Percentiles rank a stretch among this genome's conserved stretches.
Evolutionary conservation across 2,888 invertebrate genomes (phyloP).

Genomic region (Orthosia gothica): DNA sequence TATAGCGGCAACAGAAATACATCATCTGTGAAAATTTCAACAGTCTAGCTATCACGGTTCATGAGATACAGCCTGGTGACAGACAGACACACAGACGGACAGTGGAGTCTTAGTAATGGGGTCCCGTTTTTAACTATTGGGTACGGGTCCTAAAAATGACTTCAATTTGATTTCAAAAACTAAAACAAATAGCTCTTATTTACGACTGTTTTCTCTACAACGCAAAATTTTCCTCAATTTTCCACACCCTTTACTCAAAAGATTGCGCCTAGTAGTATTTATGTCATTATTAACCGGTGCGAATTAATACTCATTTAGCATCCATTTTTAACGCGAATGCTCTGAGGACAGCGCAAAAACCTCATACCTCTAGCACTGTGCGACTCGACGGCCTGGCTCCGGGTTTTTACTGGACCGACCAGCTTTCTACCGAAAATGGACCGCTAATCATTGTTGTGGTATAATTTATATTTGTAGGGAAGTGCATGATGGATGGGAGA

Average conservation of each 20-base stretch:
- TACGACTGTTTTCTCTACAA: fast-evolving
- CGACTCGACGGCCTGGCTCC: constrained; percentile 65
- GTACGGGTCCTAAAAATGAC: too few relatives aligned
- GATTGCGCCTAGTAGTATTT: constrained; percentile 87
- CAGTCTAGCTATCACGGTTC: too few relatives aligned
- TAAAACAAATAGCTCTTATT: neutral
- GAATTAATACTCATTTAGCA: constrained; percentile 91
- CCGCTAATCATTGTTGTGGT: constrained; percentile 72
- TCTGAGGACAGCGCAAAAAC: constrained; percentile 81
- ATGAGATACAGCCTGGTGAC: too few relatives aligned
- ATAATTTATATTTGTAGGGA: constrained; percentile 50
- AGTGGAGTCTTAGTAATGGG: too few relatives aligned
- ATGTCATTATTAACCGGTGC: constrained; percentile 91
- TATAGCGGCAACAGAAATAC: too few relatives aligned
- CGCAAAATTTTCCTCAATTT: neutral
- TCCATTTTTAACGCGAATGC: constrained; percentile 87
- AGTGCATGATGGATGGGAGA: constrained; percentile 3
- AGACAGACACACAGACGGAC: too few relatives aligned
- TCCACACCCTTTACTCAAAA: constrained; percentile 79
- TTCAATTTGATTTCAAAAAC: neutral
- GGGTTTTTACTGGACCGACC: constrained; percentile 58
- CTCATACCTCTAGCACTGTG: constrained; percentile 74
- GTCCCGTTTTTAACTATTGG: too few relatives aligned
- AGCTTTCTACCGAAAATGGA: constrained; percentile 81
- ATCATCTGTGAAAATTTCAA: too few relatives aligned